phyloP scores from a whole-genome alignment of 2,113 vertebrate species.

The Podarcis raffonei region DNA sequence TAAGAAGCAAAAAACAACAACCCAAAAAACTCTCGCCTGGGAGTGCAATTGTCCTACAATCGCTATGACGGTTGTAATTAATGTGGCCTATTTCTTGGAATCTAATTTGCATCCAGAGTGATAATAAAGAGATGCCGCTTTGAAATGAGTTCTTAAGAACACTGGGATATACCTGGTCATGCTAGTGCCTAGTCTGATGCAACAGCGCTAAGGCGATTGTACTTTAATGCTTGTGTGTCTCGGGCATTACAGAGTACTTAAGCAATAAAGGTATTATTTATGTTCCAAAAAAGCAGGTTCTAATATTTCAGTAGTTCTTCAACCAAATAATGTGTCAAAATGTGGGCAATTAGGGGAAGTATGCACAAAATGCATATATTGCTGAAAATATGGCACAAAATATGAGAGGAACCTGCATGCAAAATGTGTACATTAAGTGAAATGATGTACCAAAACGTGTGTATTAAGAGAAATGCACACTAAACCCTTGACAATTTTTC shows the following conservation, averaged over 20 bases:
- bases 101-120: background rate
- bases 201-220: background rate
- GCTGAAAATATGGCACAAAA: too few species aligned
- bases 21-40: background rate
- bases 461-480: too few species aligned
- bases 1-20: background rate
- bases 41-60: background rate
- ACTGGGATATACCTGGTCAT: background rate
- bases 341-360: too few species aligned
- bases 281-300: background rate
- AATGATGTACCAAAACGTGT: too few species aligned
- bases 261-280: background rate
- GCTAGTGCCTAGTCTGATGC: too few species aligned
- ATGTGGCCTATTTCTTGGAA: background rate
- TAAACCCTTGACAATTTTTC: too few species aligned
- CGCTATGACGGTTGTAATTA: background rate
- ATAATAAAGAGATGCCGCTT: background rate
- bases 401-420: too few species aligned
- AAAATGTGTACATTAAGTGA: too few species aligned
- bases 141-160: background rate
- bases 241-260: background rate
- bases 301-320: background rate
- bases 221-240: background rate
- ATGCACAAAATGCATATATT: too few species aligned
- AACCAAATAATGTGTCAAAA: too few species aligned